Evolutionary conservation across 53 echinoderm and acorn worm genomes (phyloP), one percentile per base, ranked within the genome.

Genomic region (Mesocentrotus franciscanus): DNA sequence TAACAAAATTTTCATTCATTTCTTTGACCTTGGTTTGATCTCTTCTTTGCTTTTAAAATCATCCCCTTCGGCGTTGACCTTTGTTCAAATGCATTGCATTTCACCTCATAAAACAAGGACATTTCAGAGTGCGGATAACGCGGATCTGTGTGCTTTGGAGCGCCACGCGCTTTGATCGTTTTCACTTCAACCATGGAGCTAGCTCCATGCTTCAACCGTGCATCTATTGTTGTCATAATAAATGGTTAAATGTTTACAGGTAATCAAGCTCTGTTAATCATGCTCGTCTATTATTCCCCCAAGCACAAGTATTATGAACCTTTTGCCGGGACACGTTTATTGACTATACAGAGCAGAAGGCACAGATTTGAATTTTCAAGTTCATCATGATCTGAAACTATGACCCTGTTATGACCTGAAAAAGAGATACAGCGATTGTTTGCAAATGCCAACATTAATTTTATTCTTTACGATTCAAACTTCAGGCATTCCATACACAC

Each of bases 221-320:
- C 87, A 87, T 18, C 87, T 20, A 58, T 85, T 85, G 56, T 85
- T 85, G 2, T 58, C 87, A 87, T 87, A 87, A 42, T 24, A 81
- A n/a, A 87, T 87, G 27, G 58, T 87, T 27, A 57, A 49, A 27
- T 5, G 58, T 29, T 57, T 18, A 20, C 29, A 26, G 87, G n/a
- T 26, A 57, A 57, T n/a, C 87, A 87, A 58, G 87, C 87, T 87
- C 87, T 58, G 59, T 58, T 57, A 87, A 87, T 58, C 87, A 87
- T 58, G 29, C 87, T 11, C 59, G 55, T 58, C 56, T 87, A 87
- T 87, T 58, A 87, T n/a, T 84, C 49, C 55, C 11, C 87, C 87
- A 56, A 13, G 84, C 39, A 79, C 33, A 79, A 0, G 0, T 17
- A 5, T 8, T 76, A 12, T 34, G 34, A 30, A 33, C 30, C 9